phyloP scores from a whole-genome alignment of 1,140 invertebrate genomes.

The Goniozus legneri region DNA sequence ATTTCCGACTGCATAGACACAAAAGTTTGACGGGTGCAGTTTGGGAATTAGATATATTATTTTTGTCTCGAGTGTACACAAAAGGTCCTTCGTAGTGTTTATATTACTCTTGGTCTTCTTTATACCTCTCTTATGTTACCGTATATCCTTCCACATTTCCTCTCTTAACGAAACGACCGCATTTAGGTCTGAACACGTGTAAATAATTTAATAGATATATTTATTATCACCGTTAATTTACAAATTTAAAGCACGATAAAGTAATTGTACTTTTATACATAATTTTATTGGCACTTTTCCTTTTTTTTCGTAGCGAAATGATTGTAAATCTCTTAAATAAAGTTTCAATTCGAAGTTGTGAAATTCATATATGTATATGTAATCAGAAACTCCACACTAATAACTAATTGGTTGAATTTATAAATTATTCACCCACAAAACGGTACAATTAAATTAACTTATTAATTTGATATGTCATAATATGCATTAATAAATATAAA shows the following conservation, averaged over 20 bases:
- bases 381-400: too few relatives aligned
- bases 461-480: too few relatives aligned
- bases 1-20: conserved; percentile 9
- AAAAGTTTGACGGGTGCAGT: conserved; percentile 27
- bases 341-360: background rate
- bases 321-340: too few relatives aligned
- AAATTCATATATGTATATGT: too few relatives aligned
- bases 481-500: conserved; percentile 28
- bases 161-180: conserved; percentile 23
- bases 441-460: too few relatives aligned
- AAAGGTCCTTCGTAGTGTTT: conserved; percentile 32
- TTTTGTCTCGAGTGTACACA: conserved; percentile 39
- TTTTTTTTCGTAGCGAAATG: background rate
- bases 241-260: conserved; percentile 22
- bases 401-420: too few relatives aligned
- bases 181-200: conserved; percentile 5
- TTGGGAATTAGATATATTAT: conserved; percentile 43
- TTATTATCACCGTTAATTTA: conserved; percentile 28
- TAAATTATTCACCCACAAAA: too few relatives aligned
- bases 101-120: conserved; percentile 39
- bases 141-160: conserved; percentile 29
- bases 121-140: conserved; percentile 27
- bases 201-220: conserved; percentile 11
- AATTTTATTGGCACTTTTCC: background rate
- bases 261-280: background rate